Evolutionary conservation across 2,888 invertebrate species (phyloP).

Genomic region (Chironomus riparius): DNA sequence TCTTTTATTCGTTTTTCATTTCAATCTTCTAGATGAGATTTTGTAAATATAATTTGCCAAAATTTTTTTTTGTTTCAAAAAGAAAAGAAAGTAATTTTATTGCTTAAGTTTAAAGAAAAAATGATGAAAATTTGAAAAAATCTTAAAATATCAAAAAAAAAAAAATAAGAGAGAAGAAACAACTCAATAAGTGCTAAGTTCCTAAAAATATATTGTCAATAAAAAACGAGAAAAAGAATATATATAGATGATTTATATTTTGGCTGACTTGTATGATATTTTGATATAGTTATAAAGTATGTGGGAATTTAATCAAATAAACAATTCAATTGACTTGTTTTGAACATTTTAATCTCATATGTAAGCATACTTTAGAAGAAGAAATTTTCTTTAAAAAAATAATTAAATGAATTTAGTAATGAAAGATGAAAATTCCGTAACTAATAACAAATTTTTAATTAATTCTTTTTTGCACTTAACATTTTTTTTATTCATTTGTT

Average conservation of each 20-base stretch:
- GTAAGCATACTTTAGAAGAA: background rate
- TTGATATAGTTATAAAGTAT: background rate
- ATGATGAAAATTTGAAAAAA: background rate
- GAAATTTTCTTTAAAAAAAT: background rate
- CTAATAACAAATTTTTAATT: background rate
- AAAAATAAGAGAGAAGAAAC: too few species aligned
- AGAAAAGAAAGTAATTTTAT: background rate
- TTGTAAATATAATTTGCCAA: constrained; percentile 8
- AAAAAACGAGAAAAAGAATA: background rate
- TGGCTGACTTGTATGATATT: constrained; percentile 26
- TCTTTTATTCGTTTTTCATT: too few species aligned
- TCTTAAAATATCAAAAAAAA: background rate
- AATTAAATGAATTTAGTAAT: background rate
- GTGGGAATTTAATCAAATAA: background rate
- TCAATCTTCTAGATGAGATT: background rate
- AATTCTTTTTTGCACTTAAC: background rate
- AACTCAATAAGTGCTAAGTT: constrained; percentile 8
- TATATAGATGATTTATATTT: background rate
- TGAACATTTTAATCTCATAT: background rate
- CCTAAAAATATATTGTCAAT: constrained; percentile 5
- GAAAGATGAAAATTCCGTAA: background rate
- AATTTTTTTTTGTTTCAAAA: background rate
- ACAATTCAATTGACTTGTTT: background rate
- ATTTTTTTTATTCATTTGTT: background rate
- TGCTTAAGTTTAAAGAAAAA: background rate